Conservation (phyloP, 2,797 vertebrate species). For the Gadopsis bispinosus region DNA sequence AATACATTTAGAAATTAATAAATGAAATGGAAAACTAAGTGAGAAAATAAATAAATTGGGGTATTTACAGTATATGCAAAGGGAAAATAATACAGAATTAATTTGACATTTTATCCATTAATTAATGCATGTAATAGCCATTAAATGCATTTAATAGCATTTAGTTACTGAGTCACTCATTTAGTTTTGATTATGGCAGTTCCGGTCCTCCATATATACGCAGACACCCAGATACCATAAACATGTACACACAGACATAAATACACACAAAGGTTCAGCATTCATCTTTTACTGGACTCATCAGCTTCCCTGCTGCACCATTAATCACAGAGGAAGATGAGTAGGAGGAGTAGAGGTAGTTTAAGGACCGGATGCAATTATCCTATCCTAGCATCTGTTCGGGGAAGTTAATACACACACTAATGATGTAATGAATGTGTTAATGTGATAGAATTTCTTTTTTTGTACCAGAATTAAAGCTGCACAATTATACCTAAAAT, state of each 20-base stretch:
- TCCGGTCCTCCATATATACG: not conserved
- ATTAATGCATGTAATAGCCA: too few relatives aligned
- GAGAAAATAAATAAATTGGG: too few relatives aligned
- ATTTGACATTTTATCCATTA: too few relatives aligned
- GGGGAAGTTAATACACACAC: conserved; percentile 46
- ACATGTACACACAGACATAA: conserved; percentile 55
- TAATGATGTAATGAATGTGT: conserved; percentile 43
- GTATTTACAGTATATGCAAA: too few relatives aligned
- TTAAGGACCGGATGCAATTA: conserved; percentile 63
- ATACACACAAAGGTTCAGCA: conserved; percentile 65
- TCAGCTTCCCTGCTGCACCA: conserved; percentile 69
- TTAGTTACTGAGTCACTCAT: too few relatives aligned
- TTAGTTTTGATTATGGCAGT: too few relatives aligned
- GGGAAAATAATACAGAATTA: too few relatives aligned
- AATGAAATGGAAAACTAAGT: too few relatives aligned
- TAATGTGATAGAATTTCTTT: conserved; percentile 21
- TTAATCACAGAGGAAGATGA: conserved; percentile 76
- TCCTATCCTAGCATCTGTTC: conserved; percentile 60
- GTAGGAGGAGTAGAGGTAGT: conserved; percentile 60
- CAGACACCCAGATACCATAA: conserved; percentile 46
- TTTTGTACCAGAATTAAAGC: conserved; percentile 26
- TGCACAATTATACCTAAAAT: conserved; percentile 41
- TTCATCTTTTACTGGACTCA: conserved; percentile 78
- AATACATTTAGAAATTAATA: too few relatives aligned
- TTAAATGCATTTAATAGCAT: too few relatives aligned